phyloP scores from a whole-genome alignment of 2,797 vertebrate species.

The Merluccius polli region DNA sequence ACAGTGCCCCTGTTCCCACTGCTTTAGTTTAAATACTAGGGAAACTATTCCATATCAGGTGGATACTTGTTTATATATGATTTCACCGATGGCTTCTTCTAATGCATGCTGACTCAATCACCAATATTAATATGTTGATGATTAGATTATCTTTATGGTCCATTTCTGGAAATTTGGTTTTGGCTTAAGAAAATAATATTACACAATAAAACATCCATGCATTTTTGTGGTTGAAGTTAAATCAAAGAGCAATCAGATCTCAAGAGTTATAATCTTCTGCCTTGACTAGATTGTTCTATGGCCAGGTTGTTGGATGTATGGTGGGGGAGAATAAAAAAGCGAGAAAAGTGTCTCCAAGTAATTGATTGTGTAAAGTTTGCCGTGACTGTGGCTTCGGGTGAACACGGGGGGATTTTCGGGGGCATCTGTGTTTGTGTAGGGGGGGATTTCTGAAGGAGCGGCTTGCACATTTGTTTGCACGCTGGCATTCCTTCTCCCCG shows the following conservation, averaged over 20 bases:
- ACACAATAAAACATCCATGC: neutral
- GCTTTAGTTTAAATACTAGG: neutral
- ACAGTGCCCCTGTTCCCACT: neutral
- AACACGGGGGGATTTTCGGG: neutral
- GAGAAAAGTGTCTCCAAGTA: slow-evolving; percentile 2
- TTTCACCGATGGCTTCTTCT: neutral
- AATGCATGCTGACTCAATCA: neutral
- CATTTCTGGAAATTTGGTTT: neutral
- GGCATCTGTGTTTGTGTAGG: slow-evolving; percentile 2
- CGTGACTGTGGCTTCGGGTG: neutral
- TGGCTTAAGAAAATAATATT: neutral
- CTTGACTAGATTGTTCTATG: neutral
- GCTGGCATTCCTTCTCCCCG: slow-evolving; percentile 26
- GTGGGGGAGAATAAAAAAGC: neutral
- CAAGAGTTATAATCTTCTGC: neutral
- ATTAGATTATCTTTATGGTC: neutral
- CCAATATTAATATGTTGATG: neutral
- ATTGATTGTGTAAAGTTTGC: neutral
- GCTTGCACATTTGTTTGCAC: slow-evolving; percentile 18
- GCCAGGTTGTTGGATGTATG: neutral
- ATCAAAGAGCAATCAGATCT: neutral
- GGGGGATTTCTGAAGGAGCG: slow-evolving; percentile 5
- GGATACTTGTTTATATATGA: neutral
- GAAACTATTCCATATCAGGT: neutral
- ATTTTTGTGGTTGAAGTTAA: neutral